These are phyloP conservation scores for Platysternon megacephalum DNA, from an alignment of 2,113 vertebrate species.

Conservation along the genomic window DNA sequence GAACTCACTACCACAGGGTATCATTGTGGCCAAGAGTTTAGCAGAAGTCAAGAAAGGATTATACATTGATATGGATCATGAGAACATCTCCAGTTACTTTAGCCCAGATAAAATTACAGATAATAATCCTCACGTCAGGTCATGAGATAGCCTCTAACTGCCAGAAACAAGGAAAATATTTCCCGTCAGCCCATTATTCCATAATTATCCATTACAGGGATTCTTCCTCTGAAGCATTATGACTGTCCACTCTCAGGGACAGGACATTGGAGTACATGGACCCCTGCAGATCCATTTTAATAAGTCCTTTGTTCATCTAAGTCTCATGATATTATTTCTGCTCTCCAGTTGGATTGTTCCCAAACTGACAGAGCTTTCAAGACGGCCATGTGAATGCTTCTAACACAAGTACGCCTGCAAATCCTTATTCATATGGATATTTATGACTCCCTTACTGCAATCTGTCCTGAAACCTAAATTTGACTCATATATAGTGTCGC, in stretches of 20 bases:
- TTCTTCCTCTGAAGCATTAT: neutral
- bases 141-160: neutral
- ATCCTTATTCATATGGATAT: neutral
- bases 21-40: conserved; percentile 61
- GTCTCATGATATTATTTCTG: neutral
- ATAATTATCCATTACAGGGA: neutral
- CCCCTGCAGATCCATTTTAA: neutral
- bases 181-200: neutral
- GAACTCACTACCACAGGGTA: conserved; percentile 57
- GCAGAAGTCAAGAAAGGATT: conserved; percentile 56
- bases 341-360: neutral
- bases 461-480: neutral
- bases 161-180: neutral
- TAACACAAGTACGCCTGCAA: neutral
- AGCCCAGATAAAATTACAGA: conserved; percentile 66
- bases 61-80: conserved; percentile 71
- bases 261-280: neutral
- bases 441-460: neutral
- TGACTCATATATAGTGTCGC: rapidly evolving
- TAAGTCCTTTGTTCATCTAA: neutral
- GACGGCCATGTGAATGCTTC: neutral
- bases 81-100: conserved; percentile 70
- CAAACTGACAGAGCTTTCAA: neutral
- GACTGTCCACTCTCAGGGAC: neutral
- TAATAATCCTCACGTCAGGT: neutral